Evolutionary conservation across 2,888 invertebrate genomes (phyloP), one percentile per base, ranked within the genome.

Genomic region (Aphidoletes aphidimyza): DNA sequence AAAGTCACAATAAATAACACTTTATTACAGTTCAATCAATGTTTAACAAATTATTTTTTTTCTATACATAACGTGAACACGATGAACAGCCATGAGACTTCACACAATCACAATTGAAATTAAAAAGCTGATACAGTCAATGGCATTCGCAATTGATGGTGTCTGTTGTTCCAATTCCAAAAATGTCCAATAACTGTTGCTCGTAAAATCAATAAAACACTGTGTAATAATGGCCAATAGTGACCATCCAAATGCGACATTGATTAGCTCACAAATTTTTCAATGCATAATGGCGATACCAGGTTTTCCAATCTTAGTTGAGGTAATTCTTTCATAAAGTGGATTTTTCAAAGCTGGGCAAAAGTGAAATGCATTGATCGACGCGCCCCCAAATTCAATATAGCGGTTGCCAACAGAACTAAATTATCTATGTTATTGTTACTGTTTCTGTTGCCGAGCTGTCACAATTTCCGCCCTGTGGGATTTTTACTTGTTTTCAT

Each of bases 191-290:
- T 89, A 90, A 0, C 88, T 87, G 85, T 89, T 89, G 5, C 87
- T 87, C 0, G 89, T 88, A 26, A 90, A 88, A 85, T 89, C 88
- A 1, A 89, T 87, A 85, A 89, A 89, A 84, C 88, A 88, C 49
- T 88, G 86, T 22, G 88, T 86, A 8, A 87, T 88, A 6, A 89
- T 86, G 0, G 86, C 87, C 39, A 90, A 85, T 81, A 81, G 14
- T 0, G 89, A 88, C 89, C 89, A 90, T 22, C 90, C 89, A 81
- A 88, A 89, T 84, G 88, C 87, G 47, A 88, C 87, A 85, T 89
- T 90, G 0, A 87, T 84, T 19, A 87, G 83, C 83, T 85, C 86
- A n/a, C 88, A 86, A 1, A 86, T 39, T 84, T 87, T n/a, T n/a
- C n/a, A n/a, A n/a, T n/a, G n/a, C n/a, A n/a, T n/a, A n/a, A n/a